Evolutionary conservation across 2,797 vertebrate species (phyloP), one percentile per base, ranked within the genome.

Genomic region (Semotilus atromaculatus): DNA sequence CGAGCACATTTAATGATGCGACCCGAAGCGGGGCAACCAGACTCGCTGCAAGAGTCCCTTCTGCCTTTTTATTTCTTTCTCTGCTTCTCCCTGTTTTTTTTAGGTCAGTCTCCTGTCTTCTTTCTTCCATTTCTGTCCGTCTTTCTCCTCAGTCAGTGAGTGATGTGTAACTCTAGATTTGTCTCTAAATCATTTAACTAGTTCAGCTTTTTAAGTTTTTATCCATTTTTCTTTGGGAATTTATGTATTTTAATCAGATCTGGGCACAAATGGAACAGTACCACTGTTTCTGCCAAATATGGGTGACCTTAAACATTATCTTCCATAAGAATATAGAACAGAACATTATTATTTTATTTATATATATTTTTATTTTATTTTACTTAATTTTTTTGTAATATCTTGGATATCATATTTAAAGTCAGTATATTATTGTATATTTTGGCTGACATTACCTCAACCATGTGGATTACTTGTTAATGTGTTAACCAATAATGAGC

Each of bases 1-100:
- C 66, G 40, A 64, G 31, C 53, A 55, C 73, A 85, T 80, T 82
- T 86, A 85, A 85, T 85, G 80, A 89, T 78, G 80, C 51, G 78
- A 73, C 83, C 77, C 53, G 21, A 67, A 84, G 84, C 81, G 68
- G 51, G 45, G 71, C 73, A 73, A 72, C 66, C 36, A 31, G 71
- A 29, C 64, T 23, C 21, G 3, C 58, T 66, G 55, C 13, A 36
- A 45, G 43, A 71, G 80, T 43, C 48, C 34, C n/a, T 67, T 83
- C 31, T 21, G 23, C 60, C 72, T 84, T 84, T 84, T 71, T 38
- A 29, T 40, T 43, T 34, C 53, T 38, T n/a, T 64, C 43, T 60
- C 60, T 78, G 73, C 21, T 13, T 60, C 74, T 71, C 43, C 18
- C 2, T 9, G 26, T 1, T 29, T 43, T 45, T 74, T 83, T 78